Percentiles rank a stretch among this genome's conserved stretches.
Conservation (phyloP, 2,113 vertebrate species). For the Trematocara stigmaticum region DNA sequence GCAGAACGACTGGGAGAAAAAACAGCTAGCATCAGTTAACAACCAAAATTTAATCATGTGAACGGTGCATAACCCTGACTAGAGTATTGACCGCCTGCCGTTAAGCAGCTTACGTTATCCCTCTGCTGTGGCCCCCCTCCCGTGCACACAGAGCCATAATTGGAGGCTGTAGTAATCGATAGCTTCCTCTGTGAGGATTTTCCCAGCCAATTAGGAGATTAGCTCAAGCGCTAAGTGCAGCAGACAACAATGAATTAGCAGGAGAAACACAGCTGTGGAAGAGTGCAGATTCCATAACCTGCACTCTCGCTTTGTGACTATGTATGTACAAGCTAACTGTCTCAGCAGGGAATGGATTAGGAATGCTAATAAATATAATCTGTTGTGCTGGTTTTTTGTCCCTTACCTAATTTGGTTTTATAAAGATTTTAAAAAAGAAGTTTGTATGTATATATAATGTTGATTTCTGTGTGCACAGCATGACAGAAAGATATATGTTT, state of each 20-base stretch:
- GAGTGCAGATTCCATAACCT: conserved; percentile 5
- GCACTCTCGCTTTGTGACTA: background rate
- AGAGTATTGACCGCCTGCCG: conserved; percentile 35
- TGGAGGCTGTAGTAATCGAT: conserved; percentile 62
- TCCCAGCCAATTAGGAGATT: conserved; percentile 72
- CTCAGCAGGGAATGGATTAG: background rate
- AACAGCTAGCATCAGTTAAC: background rate
- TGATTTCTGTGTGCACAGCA: background rate
- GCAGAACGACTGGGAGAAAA: background rate
- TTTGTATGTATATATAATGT: background rate
- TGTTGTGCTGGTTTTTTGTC: background rate
- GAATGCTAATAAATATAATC: background rate
- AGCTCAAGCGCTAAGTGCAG: conserved; percentile 54
- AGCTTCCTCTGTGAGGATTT: conserved; percentile 68
- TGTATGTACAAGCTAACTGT: background rate
- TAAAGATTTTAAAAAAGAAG: background rate
- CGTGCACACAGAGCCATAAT: conserved; percentile 30
- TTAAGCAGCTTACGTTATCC: conserved; percentile 59
- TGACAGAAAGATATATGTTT: background rate
- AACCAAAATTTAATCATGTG: conserved; percentile 16
- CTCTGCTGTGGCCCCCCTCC: background rate
- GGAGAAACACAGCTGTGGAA: conserved; percentile 13
- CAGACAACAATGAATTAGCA: conserved; percentile 58
- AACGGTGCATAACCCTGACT: conserved; percentile 23
- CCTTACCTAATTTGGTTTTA: background rate